Evolutionary conservation across 2,797 vertebrate species (phyloP).

Genomic region (Argentina silus): DNA sequence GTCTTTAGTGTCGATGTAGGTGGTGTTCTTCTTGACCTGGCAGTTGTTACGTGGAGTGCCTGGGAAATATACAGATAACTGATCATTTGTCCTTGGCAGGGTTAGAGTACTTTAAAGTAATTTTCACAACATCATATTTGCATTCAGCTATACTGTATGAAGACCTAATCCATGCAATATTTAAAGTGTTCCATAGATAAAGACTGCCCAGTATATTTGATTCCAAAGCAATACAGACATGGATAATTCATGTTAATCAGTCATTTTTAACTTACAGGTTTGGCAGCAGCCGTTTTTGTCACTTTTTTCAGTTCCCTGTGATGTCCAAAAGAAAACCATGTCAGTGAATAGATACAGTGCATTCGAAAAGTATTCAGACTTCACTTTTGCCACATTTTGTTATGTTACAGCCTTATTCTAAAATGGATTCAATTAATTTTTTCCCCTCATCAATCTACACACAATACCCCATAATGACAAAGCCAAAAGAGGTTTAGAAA

Average conservation of each 20-base stretch:
- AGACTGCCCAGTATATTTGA: neutral
- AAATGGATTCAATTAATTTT: too few relatives aligned
- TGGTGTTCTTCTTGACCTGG: constrained; percentile 59
- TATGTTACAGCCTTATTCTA: too few relatives aligned
- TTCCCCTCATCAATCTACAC: too few relatives aligned
- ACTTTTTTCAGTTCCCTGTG: constrained; percentile 78
- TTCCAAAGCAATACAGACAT: neutral
- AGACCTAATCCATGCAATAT: neutral
- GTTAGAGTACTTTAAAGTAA: too few relatives aligned
- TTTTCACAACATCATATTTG: neutral
- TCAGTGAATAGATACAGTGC: neutral
- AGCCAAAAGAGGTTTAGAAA: too few relatives aligned
- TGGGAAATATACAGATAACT: constrained; percentile 27
- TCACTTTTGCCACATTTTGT: too few relatives aligned
- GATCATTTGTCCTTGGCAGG: too few relatives aligned
- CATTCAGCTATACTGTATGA: neutral
- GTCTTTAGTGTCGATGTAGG: constrained; percentile 57
- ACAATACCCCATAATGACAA: too few relatives aligned
- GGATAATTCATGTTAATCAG: too few relatives aligned
- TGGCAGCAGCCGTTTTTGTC: constrained; percentile 81
- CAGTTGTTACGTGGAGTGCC: constrained; percentile 67
- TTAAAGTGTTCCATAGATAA: neutral
- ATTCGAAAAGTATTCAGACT: too few relatives aligned
- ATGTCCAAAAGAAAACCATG: neutral
- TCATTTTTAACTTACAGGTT: constrained; percentile 77